Base-by-base conservation (phyloP, 2,888 invertebrate species). In the Lasioglossum calceatum region DNA sequence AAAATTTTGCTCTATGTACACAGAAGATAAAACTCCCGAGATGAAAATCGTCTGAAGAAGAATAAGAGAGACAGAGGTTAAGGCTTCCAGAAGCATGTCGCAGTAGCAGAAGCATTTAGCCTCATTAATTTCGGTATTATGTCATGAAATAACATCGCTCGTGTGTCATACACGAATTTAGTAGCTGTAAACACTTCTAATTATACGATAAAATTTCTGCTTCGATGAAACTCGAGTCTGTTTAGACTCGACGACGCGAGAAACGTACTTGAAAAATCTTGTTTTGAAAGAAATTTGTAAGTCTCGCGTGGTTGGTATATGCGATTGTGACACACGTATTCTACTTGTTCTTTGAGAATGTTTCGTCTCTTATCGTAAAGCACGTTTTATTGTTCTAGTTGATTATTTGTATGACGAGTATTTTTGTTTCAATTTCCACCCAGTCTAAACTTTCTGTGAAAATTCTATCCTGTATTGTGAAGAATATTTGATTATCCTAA, bases 91-190 rank as follows among this genome's bases (percentile, higher is more conserved):
- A 36, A 79, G 36, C 77, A 76, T 36, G 32, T 23, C 36, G 74
- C 79, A 70, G 78, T 50, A 77, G 80, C 50, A 44, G 74, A 50
- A 85, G 78, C 54, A 23, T 74, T 61, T 58, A 70, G 16, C 76
- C 76, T 67, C 72, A 79, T 77, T 86, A 82, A 75, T 80, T 79
- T 79, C 74, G 71, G 70, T 50, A 81, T 89, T 87, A 83, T 84
- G 88, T 87, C 86, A 88, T 64, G 64, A 44, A 36, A 64, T 77
- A 86, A 80, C 82, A 77, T 77, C 77, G 64, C 61, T 27, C 72
- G 83, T 87, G 86, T 87, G 88, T 87, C 86, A 88, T 75, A 72
- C 70, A 64, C 88, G 67, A 88, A 79, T 87, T 89, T 89, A 85
- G 83, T 85, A 36, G 39, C 44, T 42, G 58, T 58, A 23, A 75